A percentile compares a stretch with the other conserved stretches of the same genome.
phyloP scores from a whole-genome alignment of 2,113 vertebrate genomes.

The Hypanus sabinus region DNA sequence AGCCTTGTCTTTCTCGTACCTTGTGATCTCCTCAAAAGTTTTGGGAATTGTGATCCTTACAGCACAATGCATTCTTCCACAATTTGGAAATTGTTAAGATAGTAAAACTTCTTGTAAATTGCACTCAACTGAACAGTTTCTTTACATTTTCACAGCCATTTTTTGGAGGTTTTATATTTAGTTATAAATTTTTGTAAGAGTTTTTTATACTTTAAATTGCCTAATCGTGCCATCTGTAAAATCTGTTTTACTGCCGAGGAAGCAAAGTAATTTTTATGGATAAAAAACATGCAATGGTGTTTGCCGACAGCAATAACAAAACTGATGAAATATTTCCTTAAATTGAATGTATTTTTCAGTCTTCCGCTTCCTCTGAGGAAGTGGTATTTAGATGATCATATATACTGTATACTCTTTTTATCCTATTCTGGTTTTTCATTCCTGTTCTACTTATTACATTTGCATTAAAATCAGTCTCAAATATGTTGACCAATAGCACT shows the following conservation, averaged over 20 bases:
- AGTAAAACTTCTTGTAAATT: neutral
- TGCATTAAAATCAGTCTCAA: neutral
- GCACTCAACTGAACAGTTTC: neutral
- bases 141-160: neutral
- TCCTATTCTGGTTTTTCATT: neutral
- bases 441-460: neutral
- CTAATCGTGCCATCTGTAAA: neutral
- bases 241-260: neutral
- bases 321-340: neutral
- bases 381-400: neutral
- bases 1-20: neutral
- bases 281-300: neutral
- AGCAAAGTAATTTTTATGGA: neutral
- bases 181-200: neutral
- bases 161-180: neutral
- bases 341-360: neutral
- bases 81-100: neutral
- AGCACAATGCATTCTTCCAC: neutral
- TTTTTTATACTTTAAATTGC: neutral
- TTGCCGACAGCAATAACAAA: neutral
- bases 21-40: neutral
- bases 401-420: neutral
- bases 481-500: neutral
- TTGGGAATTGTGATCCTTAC: neutral
- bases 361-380: neutral